Conservation (phyloP, 1,140 invertebrate genomes). For the Sarcophaga bullata region DNA sequence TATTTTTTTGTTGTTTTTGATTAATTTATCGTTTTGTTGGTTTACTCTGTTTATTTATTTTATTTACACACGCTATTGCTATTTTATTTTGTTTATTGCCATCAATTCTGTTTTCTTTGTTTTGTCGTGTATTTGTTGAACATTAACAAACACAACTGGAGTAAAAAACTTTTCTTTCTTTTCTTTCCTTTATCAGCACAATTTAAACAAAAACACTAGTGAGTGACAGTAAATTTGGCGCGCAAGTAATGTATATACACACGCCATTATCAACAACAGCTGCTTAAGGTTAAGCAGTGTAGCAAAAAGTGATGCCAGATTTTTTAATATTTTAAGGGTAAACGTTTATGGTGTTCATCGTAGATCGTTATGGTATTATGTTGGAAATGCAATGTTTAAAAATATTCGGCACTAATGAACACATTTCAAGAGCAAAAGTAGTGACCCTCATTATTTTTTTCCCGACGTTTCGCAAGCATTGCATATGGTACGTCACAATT, state of each 20-base stretch:
- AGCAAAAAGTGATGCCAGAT: background rate
- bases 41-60: background rate
- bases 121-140: background rate
- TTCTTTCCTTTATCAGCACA: background rate
- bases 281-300: background rate
- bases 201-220: constrained; percentile 17
- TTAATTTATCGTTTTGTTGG: background rate
- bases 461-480: too few species aligned
- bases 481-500: too few species aligned
- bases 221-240: constrained; percentile 16
- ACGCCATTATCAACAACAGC: background rate
- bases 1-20: too few species aligned
- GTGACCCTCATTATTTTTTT: too few species aligned
- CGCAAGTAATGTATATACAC: background rate
- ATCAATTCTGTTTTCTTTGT: background rate
- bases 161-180: background rate
- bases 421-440: too few species aligned
- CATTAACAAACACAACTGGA: background rate
- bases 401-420: too few species aligned
- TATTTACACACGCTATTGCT: background rate
- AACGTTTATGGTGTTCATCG: too few species aligned
- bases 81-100: background rate
- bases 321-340: too few species aligned
- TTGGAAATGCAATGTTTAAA: too few species aligned
- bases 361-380: too few species aligned